phyloP scores from a whole-genome alignment of 2,113 vertebrate genomes.

The Tachycineta bicolor region DNA sequence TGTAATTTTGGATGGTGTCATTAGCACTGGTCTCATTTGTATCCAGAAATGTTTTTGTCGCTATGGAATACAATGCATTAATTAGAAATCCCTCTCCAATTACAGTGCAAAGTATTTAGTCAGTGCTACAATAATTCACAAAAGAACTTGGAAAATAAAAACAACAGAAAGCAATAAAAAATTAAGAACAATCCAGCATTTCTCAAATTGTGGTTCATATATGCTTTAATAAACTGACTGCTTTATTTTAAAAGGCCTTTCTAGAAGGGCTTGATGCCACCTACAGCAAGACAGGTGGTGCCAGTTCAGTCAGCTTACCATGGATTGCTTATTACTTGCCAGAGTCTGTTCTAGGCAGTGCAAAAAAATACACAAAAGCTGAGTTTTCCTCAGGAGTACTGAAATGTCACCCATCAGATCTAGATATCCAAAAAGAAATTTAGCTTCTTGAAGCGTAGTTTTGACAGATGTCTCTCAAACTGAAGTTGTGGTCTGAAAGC shows the following conservation, averaged over 20 bases:
- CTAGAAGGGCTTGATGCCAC: neutral
- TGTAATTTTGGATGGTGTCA: neutral
- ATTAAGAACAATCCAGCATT: neutral
- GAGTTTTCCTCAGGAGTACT: neutral
- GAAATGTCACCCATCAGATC: neutral
- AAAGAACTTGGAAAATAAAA: neutral
- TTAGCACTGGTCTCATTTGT: neutral
- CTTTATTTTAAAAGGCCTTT: neutral
- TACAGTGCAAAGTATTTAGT: neutral
- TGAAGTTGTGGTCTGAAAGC: neutral
- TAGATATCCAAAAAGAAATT: neutral
- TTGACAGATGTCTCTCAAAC: neutral
- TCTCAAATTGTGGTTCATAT: neutral
- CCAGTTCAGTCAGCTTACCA: neutral
- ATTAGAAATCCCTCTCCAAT: neutral
- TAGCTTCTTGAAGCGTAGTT: neutral
- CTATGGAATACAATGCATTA: neutral
- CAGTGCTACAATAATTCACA: neutral
- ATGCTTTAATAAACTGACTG: neutral
- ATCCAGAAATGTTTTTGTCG: neutral
- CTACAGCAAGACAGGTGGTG: neutral
- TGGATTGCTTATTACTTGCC: neutral
- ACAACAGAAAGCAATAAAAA: neutral
- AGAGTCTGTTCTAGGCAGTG: neutral
- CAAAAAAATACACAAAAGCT: neutral